Base-by-base conservation (phyloP, 2,113 vertebrate species). In the Chauna torquata region DNA sequence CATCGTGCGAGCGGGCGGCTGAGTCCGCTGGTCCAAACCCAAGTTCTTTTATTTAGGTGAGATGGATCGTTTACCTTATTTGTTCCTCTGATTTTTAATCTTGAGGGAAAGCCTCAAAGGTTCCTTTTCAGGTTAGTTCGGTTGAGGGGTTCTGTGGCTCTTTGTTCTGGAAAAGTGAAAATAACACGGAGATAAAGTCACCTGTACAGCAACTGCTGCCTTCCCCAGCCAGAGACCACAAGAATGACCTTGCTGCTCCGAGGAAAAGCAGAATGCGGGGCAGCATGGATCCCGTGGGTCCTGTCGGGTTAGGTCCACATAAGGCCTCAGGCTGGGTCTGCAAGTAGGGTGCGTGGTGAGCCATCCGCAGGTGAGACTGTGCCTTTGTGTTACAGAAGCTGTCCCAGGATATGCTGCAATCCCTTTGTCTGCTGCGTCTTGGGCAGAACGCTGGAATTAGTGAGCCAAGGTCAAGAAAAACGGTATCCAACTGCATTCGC, bases 351-450 rank as follows among this genome's bases (percentile, higher is more conserved):
- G 24, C 0, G 1, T 6, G 14, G n/a, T 25, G n/a, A 11, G 8
- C 4, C 0, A 18, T 36, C 24, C 17, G 3, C 11, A 38, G 42
- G 18, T 0, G 1, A 50, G 22, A 30, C 5, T 3, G 11, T 59
- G 36, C 20, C 36, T 91, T 40, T 75, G 16, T 57, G 47, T 34
- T 55, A 49, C 27, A 13, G 54, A 92, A 40, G 5, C 38, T 19
- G 20, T 82, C 23, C 45, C 8, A 34, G 75, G 24, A 34, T 6
- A 2, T 10, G 10, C 8, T 58, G 38, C 23, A 62, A 45, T 65
- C 45, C 16, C 13, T 75, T 75, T 75, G 52, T 20, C 58, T 81
- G 1, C 40, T 49, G 9, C 66, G 25, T 86, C 50, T 83, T 78
- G 55, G 72, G 8, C 44, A 47, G 59, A 81, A 62, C 3, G 2